These are phyloP conservation scores for Hirtodrosophila confusa DNA, from an alignment of 2,888 invertebrate genomes.

Conservation along the genomic window DNA sequence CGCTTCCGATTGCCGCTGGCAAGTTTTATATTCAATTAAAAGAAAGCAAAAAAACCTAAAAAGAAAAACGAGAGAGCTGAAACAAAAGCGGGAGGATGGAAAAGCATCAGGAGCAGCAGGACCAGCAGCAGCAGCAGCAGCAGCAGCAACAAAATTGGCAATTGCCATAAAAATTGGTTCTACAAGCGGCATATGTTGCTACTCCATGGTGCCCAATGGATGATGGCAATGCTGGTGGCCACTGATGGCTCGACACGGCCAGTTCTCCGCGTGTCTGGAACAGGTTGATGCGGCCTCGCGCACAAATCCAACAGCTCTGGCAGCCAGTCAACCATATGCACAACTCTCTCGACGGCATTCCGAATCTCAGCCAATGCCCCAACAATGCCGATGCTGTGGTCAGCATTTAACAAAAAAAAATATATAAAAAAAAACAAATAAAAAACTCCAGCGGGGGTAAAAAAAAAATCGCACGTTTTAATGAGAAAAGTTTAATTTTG, in stretches of 20 bases:
- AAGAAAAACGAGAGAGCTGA: constrained; percentile 27
- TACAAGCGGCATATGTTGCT: constrained; percentile 70
- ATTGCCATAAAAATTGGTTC: constrained; percentile 72
- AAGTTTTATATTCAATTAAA: constrained; percentile 78
- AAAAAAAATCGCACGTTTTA: constrained; percentile 80
- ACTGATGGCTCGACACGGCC: constrained; percentile 29
- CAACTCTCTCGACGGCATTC: constrained; percentile 56
- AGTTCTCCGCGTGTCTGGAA: constrained; percentile 39
- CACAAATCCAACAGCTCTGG: constrained; percentile 28
- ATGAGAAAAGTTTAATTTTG: constrained; percentile 83
- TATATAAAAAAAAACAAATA: constrained; percentile 27
- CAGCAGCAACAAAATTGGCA: constrained; percentile 64
- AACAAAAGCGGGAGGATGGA: constrained; percentile 30
- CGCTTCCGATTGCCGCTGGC: constrained; percentile 75
- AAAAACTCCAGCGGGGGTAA: constrained; percentile 20
- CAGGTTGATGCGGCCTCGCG: constrained; percentile 43
- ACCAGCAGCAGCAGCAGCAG: constrained; percentile 23
- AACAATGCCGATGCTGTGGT: constrained; percentile 70
- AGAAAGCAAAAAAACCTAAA: constrained; percentile 40
- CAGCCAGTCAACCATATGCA: constrained; percentile 71
- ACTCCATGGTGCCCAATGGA: constrained; percentile 26
- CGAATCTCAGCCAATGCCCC: constrained; percentile 58
- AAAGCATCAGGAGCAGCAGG: constrained; percentile 29
- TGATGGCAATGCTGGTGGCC: constrained; percentile 12
- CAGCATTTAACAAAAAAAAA: constrained; percentile 58